Conservation (phyloP, 2,797 vertebrate genomes). For the Astyanax mexicanus region DNA sequence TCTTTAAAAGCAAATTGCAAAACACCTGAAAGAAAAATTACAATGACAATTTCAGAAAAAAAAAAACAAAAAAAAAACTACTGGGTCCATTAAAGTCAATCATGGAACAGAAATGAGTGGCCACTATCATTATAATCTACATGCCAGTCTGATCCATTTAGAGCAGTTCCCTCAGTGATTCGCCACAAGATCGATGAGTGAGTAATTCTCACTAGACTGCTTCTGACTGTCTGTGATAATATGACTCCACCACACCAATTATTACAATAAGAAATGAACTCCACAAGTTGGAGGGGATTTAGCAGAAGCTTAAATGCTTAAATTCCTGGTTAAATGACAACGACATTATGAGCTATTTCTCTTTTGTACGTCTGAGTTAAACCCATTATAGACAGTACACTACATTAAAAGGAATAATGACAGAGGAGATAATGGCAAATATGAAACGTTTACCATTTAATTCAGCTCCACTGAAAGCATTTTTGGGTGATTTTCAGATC, state of each 20-base stretch:
- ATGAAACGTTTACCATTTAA: too few species aligned
- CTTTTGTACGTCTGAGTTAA: too few species aligned
- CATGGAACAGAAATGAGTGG: neutral
- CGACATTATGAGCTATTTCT: too few species aligned
- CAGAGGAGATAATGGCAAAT: neutral
- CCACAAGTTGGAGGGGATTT: neutral
- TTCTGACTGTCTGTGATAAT: conserved; percentile 21
- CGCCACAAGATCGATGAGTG: neutral
- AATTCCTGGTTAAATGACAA: too few species aligned
- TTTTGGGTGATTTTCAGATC: too few species aligned
- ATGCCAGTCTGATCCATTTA: conserved; percentile 4
- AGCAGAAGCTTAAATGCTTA: neutral
- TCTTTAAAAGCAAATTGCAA: conserved; percentile 1
- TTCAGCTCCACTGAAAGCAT: too few species aligned
- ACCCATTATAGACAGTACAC: neutral
- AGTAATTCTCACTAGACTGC: conserved; percentile 18
- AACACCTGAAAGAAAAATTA: conserved; percentile 2
- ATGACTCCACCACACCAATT: neutral
- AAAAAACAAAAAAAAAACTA: too few species aligned
- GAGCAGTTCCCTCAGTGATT: conserved; percentile 2
- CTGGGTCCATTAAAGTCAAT: neutral
- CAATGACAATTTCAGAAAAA: neutral
- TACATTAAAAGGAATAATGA: neutral
- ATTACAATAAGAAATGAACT: conserved; percentile 17
- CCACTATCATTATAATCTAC: conserved; percentile 4